Evolutionary conservation across 2,888 invertebrate genomes (phyloP), one percentile per base, ranked within the genome.

Genomic region (Drosophila lutescens): DNA sequence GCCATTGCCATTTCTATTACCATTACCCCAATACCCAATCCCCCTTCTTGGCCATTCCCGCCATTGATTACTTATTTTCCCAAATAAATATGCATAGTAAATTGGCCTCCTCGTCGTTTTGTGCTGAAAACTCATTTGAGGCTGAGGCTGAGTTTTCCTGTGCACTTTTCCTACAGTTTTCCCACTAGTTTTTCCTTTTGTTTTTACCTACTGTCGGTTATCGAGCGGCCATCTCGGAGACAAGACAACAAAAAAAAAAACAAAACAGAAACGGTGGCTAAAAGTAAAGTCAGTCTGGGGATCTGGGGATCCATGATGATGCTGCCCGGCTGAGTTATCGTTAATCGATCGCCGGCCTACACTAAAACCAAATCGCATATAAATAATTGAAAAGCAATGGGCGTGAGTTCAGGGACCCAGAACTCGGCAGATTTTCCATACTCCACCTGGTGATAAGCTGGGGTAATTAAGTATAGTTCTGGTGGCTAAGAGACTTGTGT

Each of bases 81-180:
- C 88, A 88, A 78, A 88, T 88, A 88, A 84, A 84, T 88, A 84
- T 88, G 88, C 87, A 88, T 84, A 88, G 88, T 71, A 80, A 83
- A 88, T 86, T 88, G 88, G 68, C 74, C 34, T 41, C 49, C 17
- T 40, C 23, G 61, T 23, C 17, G 40, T 23, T 47, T 47, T 36
- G 54, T 23, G 41, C n/a, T n/a, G 5, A 32, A 60, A 61, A 65
- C 66, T 66, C 65, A 66, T 65, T 66, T 65, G 72, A 59, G 68
- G 72, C 72, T 67, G 72, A 59, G 68, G 72, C 72, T 67, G 61
- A 6, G 38, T 17, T 47, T 46, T 8, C 2, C 12, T 32, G 30
- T 34, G 34, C 34, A 34, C 12, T 56, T n/a, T 43, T 43, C 30
- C 26, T 10, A 8, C 36, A 9, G 17, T 40, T 58, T 49, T 15